Evolutionary conservation across 1,140 invertebrate genomes (phyloP), one percentile per base, ranked within the genome.

Genomic region (Saxidomus purpurata): DNA sequence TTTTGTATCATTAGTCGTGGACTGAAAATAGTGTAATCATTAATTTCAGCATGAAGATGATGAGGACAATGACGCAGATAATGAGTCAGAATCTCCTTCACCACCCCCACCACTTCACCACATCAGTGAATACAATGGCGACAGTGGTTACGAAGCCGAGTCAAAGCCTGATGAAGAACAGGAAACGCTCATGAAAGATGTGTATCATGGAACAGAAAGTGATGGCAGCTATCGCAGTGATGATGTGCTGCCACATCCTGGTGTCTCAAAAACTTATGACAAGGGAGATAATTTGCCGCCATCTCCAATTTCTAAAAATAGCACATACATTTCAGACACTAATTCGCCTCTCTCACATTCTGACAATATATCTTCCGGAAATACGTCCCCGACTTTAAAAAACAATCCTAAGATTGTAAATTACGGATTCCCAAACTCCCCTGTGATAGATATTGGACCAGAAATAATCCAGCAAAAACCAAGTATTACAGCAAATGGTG

Each of bases 81-180:
- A 89, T 40, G 87, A 82, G 49, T 82, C 87, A 40, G 87, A 89
- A 19, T 77, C 82, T 22, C 77, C 69, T 1, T 77, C 85, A 77
- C 85, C 85, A 47, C 87, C 87, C 28, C 90, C 90, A 22, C 86
- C 81, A 34, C 80, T 47, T 17, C 89, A 91, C 59, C 90, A 84
- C 59, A 47, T 81, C 15, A 84, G 82, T 47, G 93, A 93, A 67
- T 89, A 93, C 22, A 93, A 93, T 77, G 93, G 93, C 0, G 93
- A 93, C 87, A 93, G 92, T 59, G 93, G 93, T 6, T 93, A 93
- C 82, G 93, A 93, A 71, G 93, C 93, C 17, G 92, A 93, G 82
- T 93, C 93, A n/a, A 89, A 91, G n/a, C 93, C 91, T 13, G 93
- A 93, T 71, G 86, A 91, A 61, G 92, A 91, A 13, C 92, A 93